phyloP scores from a whole-genome alignment of 2,113 vertebrate genomes.

The Cynopterus brachyotis region DNA sequence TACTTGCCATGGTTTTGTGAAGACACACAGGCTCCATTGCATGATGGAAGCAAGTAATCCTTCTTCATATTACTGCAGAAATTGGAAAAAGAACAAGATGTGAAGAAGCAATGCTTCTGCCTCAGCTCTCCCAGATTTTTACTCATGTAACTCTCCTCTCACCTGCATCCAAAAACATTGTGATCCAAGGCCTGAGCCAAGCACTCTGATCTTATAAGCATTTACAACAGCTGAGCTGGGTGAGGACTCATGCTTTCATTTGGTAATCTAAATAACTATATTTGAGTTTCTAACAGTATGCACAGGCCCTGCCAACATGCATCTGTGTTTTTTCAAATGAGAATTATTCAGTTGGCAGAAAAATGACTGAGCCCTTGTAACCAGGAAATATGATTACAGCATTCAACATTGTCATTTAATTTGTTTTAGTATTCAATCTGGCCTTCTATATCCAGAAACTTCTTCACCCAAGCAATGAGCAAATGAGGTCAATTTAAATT shows the following conservation, averaged over 20 bases:
- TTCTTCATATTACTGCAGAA: not conserved
- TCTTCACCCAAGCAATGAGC: not conserved
- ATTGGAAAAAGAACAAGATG: not conserved
- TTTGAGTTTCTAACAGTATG: slow-evolving; percentile 38
- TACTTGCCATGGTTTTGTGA: not conserved
- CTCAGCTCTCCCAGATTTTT: not conserved
- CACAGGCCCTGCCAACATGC: slow-evolving; percentile 46
- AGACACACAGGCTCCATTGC: not conserved
- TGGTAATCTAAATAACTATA: slow-evolving; percentile 1
- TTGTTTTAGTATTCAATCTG: slow-evolving; percentile 45
- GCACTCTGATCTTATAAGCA: not conserved
- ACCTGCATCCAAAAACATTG: not conserved
- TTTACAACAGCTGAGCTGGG: not conserved
- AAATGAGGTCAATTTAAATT: slow-evolving; percentile 48
- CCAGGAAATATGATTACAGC: slow-evolving; percentile 60
- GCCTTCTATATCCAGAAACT: slow-evolving; percentile 51
- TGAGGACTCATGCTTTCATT: not conserved
- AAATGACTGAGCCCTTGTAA: slow-evolving; percentile 12
- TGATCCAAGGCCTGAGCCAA: not conserved
- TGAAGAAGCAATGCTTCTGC: not conserved
- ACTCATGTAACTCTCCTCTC: not conserved
- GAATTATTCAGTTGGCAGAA: slow-evolving; percentile 56
- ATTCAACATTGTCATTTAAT: slow-evolving; percentile 64
- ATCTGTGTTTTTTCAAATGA: slow-evolving; percentile 69
- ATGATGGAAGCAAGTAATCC: not conserved